Evolutionary conservation across 2,888 invertebrate genomes (phyloP), one percentile per base, ranked within the genome.

Genomic region (Nasonia oneida): DNA sequence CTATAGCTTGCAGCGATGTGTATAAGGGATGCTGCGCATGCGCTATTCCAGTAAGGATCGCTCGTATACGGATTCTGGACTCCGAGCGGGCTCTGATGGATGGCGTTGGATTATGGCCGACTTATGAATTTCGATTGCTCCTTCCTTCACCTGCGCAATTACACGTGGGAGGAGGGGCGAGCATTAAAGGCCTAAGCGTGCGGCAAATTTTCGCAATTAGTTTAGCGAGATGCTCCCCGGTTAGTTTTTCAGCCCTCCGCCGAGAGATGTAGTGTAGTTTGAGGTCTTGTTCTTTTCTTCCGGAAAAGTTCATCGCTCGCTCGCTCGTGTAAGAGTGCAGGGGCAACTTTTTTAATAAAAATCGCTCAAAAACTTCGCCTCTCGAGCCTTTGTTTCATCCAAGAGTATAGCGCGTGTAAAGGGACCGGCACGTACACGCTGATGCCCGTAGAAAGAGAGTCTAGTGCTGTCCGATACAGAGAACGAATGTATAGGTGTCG

Each of bases 331-430:
- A 47, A 47, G 12, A 47, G 10, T 47, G 12, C 47, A 47, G 12
- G 64, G 64, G 73, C 39, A 84, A 84, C 73, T 84, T 84, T 75
- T 84, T 80, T 80, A 84, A 84, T 84, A 84, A 75, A 84, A 84
- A 80, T 75, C 37, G 47, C 42, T 64, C 29, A 14, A 53, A 79
- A 84, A 79, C 61, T 64, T 79, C 67, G 12, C 3, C 42, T 64
- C 47, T 78, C 39, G 61, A 14, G 37, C 1, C 15, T 29, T 42
- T 42, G 23, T 42, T 42, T 73, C n/a, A 37, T 73, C 39, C 37
- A 10, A 70, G 70, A n/a, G 70, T 18, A 39, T 12, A 29, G 37
- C 33, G 12, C 37, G 37, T 67, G 33, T 18, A 39, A 71, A 39
- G 37, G 18, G 23, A n/a, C n/a, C 15, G n/a, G 29, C 18, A 50